These are phyloP conservation scores for Cephalopachus bancanus DNA, from an alignment of 2,797 vertebrate genomes.

Conservation along the genomic window DNA sequence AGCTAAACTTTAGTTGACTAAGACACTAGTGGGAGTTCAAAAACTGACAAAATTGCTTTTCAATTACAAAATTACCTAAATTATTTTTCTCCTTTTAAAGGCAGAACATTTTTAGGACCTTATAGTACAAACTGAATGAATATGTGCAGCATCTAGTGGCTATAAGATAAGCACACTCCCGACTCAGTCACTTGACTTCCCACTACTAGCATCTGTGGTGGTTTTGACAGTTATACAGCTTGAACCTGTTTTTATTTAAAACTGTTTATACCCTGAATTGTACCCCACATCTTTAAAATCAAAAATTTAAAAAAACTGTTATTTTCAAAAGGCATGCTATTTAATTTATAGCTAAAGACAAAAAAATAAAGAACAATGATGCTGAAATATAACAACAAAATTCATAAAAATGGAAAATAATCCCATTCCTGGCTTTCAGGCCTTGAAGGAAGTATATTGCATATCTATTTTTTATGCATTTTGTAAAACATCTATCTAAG, in stretches of 20 bases:
- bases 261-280: too few species aligned
- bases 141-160: neutral
- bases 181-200: neutral
- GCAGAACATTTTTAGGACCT: neutral
- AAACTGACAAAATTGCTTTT: neutral
- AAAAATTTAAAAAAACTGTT: too few species aligned
- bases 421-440: neutral
- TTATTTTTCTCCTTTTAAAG: neutral
- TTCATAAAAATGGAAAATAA: neutral
- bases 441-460: neutral
- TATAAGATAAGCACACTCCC: too few species aligned
- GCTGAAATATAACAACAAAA: neutral
- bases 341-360: neutral
- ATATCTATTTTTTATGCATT: neutral
- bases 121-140: neutral
- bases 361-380: neutral
- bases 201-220: too few species aligned
- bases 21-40: neutral
- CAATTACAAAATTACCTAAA: neutral
- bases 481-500: neutral
- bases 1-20: neutral
- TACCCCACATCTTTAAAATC: too few species aligned
- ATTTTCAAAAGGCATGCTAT: neutral
- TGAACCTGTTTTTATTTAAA: neutral
- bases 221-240: neutral